A percentile compares a stretch with the other conserved stretches of the same genome.
phyloP scores from a whole-genome alignment of 64 coral and sea anemone species.

The Catalaphyllia jardinei region DNA sequence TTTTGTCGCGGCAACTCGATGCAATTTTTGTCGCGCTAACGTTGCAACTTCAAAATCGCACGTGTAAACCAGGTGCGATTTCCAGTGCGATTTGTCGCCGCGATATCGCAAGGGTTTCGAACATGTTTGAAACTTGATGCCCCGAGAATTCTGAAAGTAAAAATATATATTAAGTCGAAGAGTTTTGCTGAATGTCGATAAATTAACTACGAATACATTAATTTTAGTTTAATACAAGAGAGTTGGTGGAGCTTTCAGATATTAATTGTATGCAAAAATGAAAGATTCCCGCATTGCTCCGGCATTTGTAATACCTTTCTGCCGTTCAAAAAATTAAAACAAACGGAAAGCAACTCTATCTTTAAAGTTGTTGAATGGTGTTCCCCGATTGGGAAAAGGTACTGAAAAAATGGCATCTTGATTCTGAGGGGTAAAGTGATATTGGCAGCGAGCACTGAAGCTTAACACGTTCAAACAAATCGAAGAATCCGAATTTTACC shows the following conservation, averaged over 20 bases:
- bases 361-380: background rate
- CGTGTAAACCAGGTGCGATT: no score
- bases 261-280: background rate
- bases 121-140: no score
- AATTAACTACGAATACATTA: background rate
- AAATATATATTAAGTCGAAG: no score
- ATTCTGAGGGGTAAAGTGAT: no score
- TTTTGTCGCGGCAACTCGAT: no score
- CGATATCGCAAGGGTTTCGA: no score
- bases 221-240: background rate
- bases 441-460: background rate
- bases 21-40: no score
- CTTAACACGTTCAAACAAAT: background rate
- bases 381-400: background rate
- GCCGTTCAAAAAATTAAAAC: background rate
- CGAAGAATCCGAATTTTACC: background rate
- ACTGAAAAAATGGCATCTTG: no score
- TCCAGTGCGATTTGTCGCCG: no score
- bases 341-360: background rate
- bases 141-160: background rate
- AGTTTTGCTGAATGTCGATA: background rate
- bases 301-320: background rate
- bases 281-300: background rate
- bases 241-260: background rate
- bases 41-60: no score